Conservation (phyloP, 2,888 invertebrate species). For the Julus scanicus region DNA sequence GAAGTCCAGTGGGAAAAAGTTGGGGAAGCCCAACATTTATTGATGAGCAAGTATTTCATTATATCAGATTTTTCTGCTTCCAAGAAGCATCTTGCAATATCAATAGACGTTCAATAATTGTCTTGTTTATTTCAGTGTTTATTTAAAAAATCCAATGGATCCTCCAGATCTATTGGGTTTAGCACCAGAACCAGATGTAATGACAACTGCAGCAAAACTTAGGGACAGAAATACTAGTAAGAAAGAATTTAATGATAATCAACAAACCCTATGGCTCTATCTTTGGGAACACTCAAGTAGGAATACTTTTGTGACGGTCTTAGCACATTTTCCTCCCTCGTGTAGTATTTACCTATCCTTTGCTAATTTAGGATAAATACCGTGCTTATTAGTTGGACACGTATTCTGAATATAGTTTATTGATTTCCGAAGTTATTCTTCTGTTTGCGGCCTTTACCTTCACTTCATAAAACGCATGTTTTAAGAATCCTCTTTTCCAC, state of each 20-base stretch:
- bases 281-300: background rate
- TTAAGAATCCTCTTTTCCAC: too few species aligned
- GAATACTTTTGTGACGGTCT: background rate
- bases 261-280: background rate
- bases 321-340: background rate
- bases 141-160: conserved; percentile 80
- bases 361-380: too few species aligned
- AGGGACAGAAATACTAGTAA: conserved; percentile 69
- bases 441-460: too few species aligned
- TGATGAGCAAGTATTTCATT: conserved; percentile 71
- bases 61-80: background rate
- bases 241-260: conserved; percentile 32
- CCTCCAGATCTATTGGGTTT: conserved; percentile 74
- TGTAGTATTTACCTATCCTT: background rate
- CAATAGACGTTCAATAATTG: background rate
- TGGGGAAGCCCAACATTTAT: conserved; percentile 87
- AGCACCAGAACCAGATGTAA: conserved; percentile 57
- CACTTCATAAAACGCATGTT: too few species aligned
- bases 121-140: conserved; percentile 68
- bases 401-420: too few species aligned
- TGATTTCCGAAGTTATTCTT: too few species aligned
- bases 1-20: conserved; percentile 76
- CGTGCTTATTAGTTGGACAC: too few species aligned
- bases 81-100: background rate
- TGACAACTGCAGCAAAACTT: conserved; percentile 64